A percentile compares a stretch with the other conserved stretches of the same genome.
These are phyloP conservation scores for Alloscopus bannaensis DNA, from an alignment of 2,888 invertebrate genomes.

Conservation along the genomic window DNA sequence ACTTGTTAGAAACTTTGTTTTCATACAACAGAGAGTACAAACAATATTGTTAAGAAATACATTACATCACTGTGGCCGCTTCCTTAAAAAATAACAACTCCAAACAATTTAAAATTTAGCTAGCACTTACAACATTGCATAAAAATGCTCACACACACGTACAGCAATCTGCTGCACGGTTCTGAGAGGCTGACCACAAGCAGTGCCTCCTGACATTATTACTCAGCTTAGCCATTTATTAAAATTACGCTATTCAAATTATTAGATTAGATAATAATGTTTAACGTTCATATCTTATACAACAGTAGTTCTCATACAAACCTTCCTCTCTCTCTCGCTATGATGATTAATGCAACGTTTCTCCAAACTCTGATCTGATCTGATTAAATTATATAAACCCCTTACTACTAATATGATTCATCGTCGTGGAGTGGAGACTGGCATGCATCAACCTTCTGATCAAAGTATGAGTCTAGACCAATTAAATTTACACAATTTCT, in stretches of 20 bases:
- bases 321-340: too few species aligned
- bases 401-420: slow-evolving; percentile 53
- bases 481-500: slow-evolving; percentile 55
- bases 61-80: neutral
- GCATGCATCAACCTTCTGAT: slow-evolving; percentile 49
- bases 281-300: slow-evolving; percentile 25
- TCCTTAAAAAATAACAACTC: slow-evolving; percentile 21
- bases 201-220: slow-evolving; percentile 49
- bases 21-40: slow-evolving; percentile 38
- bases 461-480: slow-evolving; percentile 53
- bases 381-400: too few species aligned
- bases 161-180: too few species aligned
- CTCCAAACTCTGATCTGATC: slow-evolving; percentile 10
- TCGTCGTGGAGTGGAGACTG: slow-evolving; percentile 40
- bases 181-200: slow-evolving; percentile 22
- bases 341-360: slow-evolving; percentile 23
- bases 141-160: too few species aligned
- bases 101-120: slow-evolving; percentile 25
- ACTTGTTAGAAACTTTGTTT: slow-evolving; percentile 36
- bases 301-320: slow-evolving; percentile 32
- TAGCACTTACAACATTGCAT: slow-evolving; percentile 37
- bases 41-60: slow-evolving; percentile 30
- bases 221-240: slow-evolving; percentile 18
- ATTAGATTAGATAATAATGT: slow-evolving; percentile 36
- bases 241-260: slow-evolving; percentile 23